Evolutionary conservation across 2,113 vertebrate species (phyloP).

Genomic region (Panurus biarmicus): DNA sequence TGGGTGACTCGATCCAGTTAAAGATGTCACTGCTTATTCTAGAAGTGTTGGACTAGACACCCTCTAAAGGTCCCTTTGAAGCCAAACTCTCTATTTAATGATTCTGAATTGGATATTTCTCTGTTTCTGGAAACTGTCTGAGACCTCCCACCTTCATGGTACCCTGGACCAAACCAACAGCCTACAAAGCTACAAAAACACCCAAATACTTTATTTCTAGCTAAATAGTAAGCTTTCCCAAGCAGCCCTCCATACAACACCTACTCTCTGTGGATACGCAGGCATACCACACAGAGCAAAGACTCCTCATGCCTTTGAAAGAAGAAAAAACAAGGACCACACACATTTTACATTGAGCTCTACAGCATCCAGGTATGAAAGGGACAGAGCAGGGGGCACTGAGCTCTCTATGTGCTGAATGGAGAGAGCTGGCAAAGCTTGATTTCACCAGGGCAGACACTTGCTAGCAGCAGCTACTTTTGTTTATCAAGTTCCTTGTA

Average conservation of each 20-base stretch:
- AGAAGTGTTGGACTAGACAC: no score
- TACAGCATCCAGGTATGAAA: not conserved
- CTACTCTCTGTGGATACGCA: not conserved
- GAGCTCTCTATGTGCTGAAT: not conserved
- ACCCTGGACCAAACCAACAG: not conserved
- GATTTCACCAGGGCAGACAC: not conserved
- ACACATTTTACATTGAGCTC: not conserved
- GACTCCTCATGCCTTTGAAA: not conserved
- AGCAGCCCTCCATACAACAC: not conserved
- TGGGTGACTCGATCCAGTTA: not conserved
- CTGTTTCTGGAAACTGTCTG: not conserved
- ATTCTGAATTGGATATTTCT: not conserved
- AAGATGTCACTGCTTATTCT: not conserved
- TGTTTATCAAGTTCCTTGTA: slow-evolving; percentile 32
- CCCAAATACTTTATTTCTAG: not conserved
- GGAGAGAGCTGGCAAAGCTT: not conserved
- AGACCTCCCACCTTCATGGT: not conserved
- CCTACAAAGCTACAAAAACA: not conserved
- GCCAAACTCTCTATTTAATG: not conserved
- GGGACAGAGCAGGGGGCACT: not conserved
- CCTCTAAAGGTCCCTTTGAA: not conserved
- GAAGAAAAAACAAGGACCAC: not conserved
- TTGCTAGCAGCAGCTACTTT: slow-evolving; percentile 20
- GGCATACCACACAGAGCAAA: not conserved
- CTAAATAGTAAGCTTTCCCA: not conserved